Percentiles rank a stretch among this genome's conserved stretches.
These are phyloP conservation scores for Corella eumyota DNA, from an alignment of 23 tunicate genomes.

Conservation along the genomic window DNA sequence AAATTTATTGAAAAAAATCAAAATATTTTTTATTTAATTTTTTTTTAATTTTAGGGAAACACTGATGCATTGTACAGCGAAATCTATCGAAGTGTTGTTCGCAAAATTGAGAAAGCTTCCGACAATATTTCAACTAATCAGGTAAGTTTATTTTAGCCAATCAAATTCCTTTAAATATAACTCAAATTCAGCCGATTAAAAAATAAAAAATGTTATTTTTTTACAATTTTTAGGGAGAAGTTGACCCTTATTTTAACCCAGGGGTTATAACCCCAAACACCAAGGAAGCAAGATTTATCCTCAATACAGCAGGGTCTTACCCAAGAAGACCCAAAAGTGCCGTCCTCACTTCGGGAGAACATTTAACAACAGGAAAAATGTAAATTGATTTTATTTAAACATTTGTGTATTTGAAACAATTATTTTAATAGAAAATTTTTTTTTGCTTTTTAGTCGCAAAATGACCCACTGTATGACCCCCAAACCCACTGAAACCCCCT, in stretches of 20 bases:
- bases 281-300: conserved; percentile 26
- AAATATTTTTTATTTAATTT: neutral
- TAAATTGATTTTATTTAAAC: conserved; percentile 4
- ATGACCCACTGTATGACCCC: no score
- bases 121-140: no score
- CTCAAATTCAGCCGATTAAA: no score
- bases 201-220: no score
- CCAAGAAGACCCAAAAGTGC: conserved; percentile 84
- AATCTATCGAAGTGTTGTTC: conserved; percentile 41
- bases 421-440: no score
- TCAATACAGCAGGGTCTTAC: conserved; percentile 44
- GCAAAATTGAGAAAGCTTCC: conserved; percentile 21
- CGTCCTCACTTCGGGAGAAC: conserved; percentile 64
- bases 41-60: conserved; percentile 38
- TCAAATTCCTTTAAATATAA: no score
- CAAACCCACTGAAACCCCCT: neutral
- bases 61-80: conserved; percentile 32
- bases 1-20: neutral
- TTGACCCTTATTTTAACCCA: no score
- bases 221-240: no score
- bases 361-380: conserved; percentile 42
- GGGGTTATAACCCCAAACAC: no score
- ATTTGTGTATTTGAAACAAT: no score
- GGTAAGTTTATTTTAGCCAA: no score
- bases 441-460: no score